Base-by-base conservation (phyloP, 1,140 invertebrate species). In the Thalassaphorura encarpata region DNA sequence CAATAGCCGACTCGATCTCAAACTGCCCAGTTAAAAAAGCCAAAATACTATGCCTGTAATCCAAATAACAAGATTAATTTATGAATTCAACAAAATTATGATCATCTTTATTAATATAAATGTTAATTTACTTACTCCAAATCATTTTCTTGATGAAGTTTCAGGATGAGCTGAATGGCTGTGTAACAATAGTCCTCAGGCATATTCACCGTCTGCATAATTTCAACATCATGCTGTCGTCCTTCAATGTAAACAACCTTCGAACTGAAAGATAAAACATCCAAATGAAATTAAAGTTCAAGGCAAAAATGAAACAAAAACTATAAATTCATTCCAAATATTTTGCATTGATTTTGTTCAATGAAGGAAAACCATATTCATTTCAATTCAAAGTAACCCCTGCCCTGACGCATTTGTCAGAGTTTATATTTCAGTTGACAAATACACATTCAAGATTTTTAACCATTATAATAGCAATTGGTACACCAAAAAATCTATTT, bases 11-110 rank as follows among this genome's bases (percentile, higher is more conserved):
- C 75, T 98, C 93, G 64, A 99, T 98, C 80, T 99, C 96, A 71
- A 99, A 95, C 76, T 97, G 92, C 3, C 96, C 96, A 57, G 95
- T 98, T 43, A 98, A 75, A 75, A 99, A 99, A n/a, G 97, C 87
- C 31, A 99, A 75, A 68, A 99, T 87, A 70, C 96, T 91, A 66
- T 80, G 62, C 66, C 83, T 87, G 67, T 58, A 75, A 53, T 47
- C 27, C 39, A 78, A 66, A 67, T 67, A 58, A 66, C 63, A 65
- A 66, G 33, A 57, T 54, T 58, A 50, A 52, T 47, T 42, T 27
- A 51, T 48, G 60, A 47, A 50, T n/a, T n/a, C n/a, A n/a, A 51
- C 28, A 36, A 36, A n/a, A 11, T 36, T 36, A 36, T 36, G 33
- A 36, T 36, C 33, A 36, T 21, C 4, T 28, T 16, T 4, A 47